These are phyloP conservation scores for Corythucha ciliata DNA, from an alignment of 2,888 invertebrate genomes.

Conservation along the genomic window DNA sequence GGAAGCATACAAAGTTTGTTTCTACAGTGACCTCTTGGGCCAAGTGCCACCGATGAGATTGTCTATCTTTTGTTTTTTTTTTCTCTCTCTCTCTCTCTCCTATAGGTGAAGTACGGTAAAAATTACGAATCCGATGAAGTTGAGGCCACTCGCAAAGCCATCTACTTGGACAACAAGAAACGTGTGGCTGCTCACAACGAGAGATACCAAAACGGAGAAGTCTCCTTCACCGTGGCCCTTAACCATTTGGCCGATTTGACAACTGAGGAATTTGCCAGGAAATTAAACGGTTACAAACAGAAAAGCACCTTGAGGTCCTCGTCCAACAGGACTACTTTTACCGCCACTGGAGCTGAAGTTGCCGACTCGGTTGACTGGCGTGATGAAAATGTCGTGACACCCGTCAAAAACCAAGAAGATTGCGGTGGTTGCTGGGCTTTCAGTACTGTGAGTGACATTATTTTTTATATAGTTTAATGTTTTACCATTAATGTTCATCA, in stretches of 20 bases:
- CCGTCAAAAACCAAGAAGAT: constrained; percentile 75
- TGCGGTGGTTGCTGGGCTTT: constrained; percentile 80
- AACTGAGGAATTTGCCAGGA: constrained; percentile 21
- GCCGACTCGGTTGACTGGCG: constrained; percentile 95
- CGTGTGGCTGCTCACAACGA: constrained; percentile 78
- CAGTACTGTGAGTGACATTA: no score
- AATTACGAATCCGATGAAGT: constrained; percentile 53
- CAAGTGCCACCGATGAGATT: constrained; percentile 4
- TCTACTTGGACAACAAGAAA: constrained; percentile 59
- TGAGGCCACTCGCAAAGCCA: constrained; percentile 14
- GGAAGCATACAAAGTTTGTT: no score
- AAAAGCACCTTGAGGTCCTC: no score
- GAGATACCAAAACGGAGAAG: constrained; percentile 54
- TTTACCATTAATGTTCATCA: no score
- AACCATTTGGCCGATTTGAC: constrained; percentile 81
- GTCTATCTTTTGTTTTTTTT: constrained; percentile 10
- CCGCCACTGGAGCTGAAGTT: no score
- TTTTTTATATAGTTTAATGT: no score
- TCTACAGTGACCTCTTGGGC: no score
- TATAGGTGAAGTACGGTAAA: constrained; percentile 46
- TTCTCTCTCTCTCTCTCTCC: no score
- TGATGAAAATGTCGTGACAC: constrained; percentile 70
- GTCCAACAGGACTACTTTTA: no score
- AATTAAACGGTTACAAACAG: constrained; percentile 21
- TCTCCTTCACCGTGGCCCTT: constrained; percentile 56